phyloP scores from a whole-genome alignment of 2,888 invertebrate species.

The Habrosyne pyritoides region DNA sequence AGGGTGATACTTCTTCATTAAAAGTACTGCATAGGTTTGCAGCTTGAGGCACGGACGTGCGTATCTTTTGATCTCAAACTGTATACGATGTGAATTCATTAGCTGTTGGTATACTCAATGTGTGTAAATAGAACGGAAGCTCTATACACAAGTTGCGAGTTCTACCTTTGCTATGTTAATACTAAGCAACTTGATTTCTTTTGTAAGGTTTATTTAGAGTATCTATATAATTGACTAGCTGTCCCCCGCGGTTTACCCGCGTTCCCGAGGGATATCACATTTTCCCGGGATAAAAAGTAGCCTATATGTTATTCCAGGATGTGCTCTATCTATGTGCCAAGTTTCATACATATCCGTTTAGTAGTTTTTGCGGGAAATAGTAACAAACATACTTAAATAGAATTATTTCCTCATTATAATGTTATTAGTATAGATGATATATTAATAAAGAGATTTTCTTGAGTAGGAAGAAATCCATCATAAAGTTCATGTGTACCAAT shows the following conservation, averaged over 20 bases:
- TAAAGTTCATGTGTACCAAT: no score
- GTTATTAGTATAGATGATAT: background rate
- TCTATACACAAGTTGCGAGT: constrained; percentile 58
- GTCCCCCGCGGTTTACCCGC: no score
- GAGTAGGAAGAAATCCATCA: background rate
- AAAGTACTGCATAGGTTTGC: constrained; percentile 22
- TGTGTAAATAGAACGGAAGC: constrained; percentile 81
- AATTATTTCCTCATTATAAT: no score
- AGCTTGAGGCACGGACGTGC: constrained; percentile 59
- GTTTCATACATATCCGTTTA: no score
- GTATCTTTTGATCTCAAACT: constrained; percentile 74
- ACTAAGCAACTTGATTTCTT: constrained; percentile 16
- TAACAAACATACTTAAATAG: no score
- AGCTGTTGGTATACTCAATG: constrained; percentile 55
- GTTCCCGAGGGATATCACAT: no score
- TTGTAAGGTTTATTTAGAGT: background rate
- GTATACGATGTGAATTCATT: constrained; percentile 75
- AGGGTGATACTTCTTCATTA: constrained; percentile 30
- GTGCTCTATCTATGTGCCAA: no score
- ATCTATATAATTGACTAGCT: no score
- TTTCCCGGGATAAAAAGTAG: no score
- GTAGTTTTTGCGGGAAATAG: no score
- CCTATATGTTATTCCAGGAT: no score
- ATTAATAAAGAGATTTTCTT: background rate
- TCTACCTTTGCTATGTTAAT: constrained; percentile 54